Percentiles rank a stretch among this genome's conserved stretches.
Evolutionary conservation across 2,888 invertebrate genomes (phyloP).

Genomic region (Leucophenga montana): DNA sequence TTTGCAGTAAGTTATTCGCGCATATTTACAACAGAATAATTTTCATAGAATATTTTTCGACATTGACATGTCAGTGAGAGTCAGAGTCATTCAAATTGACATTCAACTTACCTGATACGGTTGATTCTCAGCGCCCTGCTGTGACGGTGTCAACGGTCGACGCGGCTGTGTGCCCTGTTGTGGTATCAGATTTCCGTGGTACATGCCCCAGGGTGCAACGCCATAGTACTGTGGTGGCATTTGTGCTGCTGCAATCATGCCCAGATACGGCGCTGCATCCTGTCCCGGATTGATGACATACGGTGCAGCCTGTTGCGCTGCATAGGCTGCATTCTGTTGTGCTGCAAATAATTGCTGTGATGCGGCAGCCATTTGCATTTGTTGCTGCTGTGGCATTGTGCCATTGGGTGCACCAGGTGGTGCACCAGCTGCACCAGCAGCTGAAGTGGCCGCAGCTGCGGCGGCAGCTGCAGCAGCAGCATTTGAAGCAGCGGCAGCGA

Average conservation of each 20-base stretch:
- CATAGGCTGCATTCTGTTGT: constrained; percentile 78
- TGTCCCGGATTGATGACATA: constrained; percentile 90
- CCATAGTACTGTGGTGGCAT: constrained; percentile 92
- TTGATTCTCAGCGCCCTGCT: constrained; percentile 75
- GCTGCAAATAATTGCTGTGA: constrained; percentile 83
- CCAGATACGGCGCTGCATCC: constrained; percentile 85
- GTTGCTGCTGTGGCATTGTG: constrained; percentile 82
- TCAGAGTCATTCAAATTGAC: neutral
- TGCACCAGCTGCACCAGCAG: constrained; percentile 68
- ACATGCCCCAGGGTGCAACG: constrained; percentile 93
- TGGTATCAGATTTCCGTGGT: constrained; percentile 85
- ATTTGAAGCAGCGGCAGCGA: constrained; percentile 76
- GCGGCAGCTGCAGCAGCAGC: constrained; percentile 69
- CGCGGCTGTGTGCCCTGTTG: constrained; percentile 81
- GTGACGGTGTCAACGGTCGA: constrained; percentile 86
- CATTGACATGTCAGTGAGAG: neutral
- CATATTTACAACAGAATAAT: constrained; percentile 21
- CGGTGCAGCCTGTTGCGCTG: constrained; percentile 83
- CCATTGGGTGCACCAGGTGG: constrained; percentile 78
- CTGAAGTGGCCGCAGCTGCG: constrained; percentile 74
- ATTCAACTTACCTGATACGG: constrained; percentile 72
- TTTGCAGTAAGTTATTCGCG: constrained; percentile 12
- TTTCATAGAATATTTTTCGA: too few relatives aligned
- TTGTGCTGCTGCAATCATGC: constrained; percentile 86
- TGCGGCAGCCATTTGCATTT: constrained; percentile 79